Conservation (phyloP, 53 echinoderm and acorn worm species). For the Echinometra lucunter region DNA sequence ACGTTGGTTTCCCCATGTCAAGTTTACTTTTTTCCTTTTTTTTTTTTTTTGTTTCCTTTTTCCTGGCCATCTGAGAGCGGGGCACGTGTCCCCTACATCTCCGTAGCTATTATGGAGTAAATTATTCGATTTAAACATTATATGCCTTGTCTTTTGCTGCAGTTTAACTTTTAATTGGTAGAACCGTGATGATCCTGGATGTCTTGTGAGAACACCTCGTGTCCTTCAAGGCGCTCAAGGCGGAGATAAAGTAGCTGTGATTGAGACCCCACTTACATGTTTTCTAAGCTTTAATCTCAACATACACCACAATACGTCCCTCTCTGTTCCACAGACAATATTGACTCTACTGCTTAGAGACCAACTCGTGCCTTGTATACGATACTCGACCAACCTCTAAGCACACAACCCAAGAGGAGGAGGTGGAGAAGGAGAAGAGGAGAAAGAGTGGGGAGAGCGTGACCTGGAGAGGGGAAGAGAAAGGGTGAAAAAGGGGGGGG, state of each 20-base stretch:
- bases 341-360: constrained; percentile 52
- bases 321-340: constrained; percentile 54
- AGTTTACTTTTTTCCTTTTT: no score
- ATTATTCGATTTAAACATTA: no score
- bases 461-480: background rate
- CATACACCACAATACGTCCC: background rate
- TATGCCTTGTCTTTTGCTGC: no score
- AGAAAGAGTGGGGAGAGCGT: background rate
- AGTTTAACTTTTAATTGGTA: background rate
- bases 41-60: no score
- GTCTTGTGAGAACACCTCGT: background rate
- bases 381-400: constrained; percentile 56
- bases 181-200: background rate
- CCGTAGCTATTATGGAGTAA: no score
- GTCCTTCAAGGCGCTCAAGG: background rate
- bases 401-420: constrained; percentile 36
- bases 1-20: no score
- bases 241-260: constrained; percentile 41
- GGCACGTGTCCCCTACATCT: no score
- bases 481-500: background rate
- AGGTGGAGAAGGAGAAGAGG: background rate
- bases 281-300: constrained; percentile 60
- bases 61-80: no score
- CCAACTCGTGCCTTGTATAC: constrained; percentile 58
- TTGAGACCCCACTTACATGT: constrained; percentile 61